Conservation (phyloP, 2,113 vertebrate species). For the Centropus bengalensis region DNA sequence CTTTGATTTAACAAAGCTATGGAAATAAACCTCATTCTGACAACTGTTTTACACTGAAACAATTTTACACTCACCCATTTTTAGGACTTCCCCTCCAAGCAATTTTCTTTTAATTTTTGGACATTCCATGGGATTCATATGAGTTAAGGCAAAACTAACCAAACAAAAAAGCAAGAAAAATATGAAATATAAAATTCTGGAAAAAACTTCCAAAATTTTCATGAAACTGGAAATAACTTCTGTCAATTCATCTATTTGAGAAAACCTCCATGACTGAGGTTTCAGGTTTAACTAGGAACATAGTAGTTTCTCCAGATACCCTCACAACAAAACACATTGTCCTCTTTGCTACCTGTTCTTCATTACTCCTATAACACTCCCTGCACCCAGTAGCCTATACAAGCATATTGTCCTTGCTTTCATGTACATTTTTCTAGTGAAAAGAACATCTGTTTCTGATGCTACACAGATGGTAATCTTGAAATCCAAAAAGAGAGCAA, state of each 20-base stretch:
- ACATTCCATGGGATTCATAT: not conserved
- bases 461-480: slow-evolving; percentile 59
- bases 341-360: not conserved
- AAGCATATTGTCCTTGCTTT: slow-evolving; percentile 47
- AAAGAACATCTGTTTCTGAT: slow-evolving; percentile 66
- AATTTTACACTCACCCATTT: not conserved
- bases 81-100: not conserved
- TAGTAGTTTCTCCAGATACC: not conserved
- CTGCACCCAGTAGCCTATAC: not conserved
- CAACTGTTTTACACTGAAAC: not conserved
- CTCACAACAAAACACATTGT: not conserved
- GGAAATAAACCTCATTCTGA: not conserved
- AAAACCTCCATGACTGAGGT: not conserved
- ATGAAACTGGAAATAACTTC: not conserved
- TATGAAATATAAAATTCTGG: not conserved
- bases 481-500: slow-evolving; percentile 43
- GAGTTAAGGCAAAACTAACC: not conserved
- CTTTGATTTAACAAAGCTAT: not conserved
- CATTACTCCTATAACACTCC: not conserved
- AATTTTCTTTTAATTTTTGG: not conserved
- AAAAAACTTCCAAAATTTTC: not conserved
- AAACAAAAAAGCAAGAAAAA: not conserved
- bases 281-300: not conserved
- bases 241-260: not conserved
- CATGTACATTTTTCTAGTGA: slow-evolving; percentile 42